Evolutionary conservation across 2,113 vertebrate species (phyloP).

Genomic region (Anser brachyrhynchus): DNA sequence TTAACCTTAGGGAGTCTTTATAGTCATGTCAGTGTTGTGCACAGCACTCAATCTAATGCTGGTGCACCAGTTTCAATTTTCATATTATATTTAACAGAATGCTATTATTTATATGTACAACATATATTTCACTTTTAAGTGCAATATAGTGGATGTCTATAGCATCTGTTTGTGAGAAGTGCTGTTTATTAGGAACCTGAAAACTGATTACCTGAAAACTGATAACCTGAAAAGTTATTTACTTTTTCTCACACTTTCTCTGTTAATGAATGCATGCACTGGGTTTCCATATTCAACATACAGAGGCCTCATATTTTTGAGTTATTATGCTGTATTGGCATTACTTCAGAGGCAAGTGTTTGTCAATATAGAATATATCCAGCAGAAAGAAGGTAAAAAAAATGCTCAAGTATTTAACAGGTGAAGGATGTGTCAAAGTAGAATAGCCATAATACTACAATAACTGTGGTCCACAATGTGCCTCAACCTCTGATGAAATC

Average conservation of each 20-base stretch:
- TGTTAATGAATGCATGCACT: background rate
- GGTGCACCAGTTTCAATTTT: conserved; percentile 69
- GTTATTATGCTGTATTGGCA: background rate
- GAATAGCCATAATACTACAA: background rate
- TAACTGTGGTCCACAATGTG: background rate
- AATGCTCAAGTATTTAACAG: background rate
- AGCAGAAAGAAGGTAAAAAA: background rate
- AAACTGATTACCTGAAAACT: conserved; percentile 45
- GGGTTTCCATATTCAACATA: background rate
- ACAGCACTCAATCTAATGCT: conserved; percentile 71
- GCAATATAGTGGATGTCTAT: conserved; percentile 33
- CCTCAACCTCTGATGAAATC: background rate
- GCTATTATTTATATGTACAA: conserved; percentile 49
- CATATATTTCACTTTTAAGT: conserved; percentile 60
- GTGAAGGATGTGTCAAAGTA: background rate
- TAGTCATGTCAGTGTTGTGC: conserved; percentile 74
- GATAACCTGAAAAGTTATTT: conserved; percentile 36
- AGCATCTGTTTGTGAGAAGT: conserved; percentile 35
- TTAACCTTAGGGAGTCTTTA: conserved; percentile 83
- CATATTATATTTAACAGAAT: conserved; percentile 54
- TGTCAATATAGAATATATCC: background rate
- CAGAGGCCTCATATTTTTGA: background rate
- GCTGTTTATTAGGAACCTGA: conserved; percentile 45
- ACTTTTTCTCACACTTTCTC: conserved; percentile 41
- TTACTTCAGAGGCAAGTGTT: background rate